Conservation (phyloP, 2,797 vertebrate species). For the Pyrocephalus nanus region DNA sequence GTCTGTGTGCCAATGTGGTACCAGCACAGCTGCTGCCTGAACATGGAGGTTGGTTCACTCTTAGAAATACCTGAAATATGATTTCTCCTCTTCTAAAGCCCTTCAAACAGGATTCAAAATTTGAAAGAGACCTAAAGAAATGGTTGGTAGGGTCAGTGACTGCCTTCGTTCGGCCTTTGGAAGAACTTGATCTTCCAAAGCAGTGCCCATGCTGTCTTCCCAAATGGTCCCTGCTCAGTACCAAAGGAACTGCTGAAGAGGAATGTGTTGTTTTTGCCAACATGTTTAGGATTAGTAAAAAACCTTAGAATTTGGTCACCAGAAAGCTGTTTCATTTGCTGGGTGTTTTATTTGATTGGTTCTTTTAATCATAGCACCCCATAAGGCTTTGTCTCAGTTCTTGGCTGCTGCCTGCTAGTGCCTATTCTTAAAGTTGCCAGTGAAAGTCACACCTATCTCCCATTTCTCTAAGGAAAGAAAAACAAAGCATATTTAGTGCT, state of each 20-base stretch:
- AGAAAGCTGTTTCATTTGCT: background rate
- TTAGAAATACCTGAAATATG: background rate
- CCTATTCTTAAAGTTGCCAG: background rate
- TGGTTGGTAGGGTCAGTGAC: background rate
- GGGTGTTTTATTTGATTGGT: fast-evolving
- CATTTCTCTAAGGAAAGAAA: background rate
- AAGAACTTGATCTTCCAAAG: background rate
- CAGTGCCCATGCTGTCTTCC: fast-evolving
- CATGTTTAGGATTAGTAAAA: background rate
- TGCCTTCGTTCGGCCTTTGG: background rate
- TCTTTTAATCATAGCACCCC: background rate
- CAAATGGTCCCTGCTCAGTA: background rate
- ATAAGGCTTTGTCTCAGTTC: background rate
- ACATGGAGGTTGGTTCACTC: background rate
- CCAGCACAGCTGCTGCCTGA: background rate
- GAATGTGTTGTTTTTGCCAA: background rate
- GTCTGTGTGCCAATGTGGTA: background rate
- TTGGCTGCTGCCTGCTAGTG: background rate
- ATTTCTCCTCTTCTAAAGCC: background rate
- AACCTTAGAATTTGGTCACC: background rate
- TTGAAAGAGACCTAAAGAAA: background rate
- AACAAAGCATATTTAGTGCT: background rate
- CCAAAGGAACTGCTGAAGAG: background rate
- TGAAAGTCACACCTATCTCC: background rate
- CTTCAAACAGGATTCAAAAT: background rate